Conservation (phyloP, 2,797 vertebrate genomes). For the Myiotriccus ornatus region DNA sequence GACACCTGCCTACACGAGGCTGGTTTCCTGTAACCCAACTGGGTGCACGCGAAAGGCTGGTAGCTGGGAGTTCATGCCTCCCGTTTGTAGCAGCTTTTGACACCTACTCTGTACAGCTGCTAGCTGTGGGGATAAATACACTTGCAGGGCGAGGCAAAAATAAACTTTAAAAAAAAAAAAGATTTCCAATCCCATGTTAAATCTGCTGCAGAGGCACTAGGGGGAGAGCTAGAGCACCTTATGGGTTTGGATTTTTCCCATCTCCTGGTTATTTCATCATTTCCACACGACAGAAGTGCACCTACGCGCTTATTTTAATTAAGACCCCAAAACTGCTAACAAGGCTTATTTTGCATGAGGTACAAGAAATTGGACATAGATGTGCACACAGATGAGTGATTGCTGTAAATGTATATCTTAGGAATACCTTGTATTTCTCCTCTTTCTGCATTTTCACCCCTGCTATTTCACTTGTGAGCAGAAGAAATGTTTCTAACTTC, state of each 20-base stretch:
- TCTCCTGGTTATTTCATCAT: background rate
- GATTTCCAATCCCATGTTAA: background rate
- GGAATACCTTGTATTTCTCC: background rate
- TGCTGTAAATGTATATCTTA: background rate
- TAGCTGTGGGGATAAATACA: background rate
- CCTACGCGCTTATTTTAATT: background rate
- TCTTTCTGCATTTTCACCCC: background rate
- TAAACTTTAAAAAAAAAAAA: background rate
- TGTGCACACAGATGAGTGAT: background rate
- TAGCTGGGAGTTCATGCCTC: background rate
- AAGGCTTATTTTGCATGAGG: background rate
- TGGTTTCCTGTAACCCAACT: background rate
- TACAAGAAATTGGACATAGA: background rate
- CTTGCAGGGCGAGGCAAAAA: background rate
- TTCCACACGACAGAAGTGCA: background rate
- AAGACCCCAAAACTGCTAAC: background rate
- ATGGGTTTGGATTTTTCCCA: background rate
- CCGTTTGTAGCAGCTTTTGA: background rate
- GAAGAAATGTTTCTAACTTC: background rate
- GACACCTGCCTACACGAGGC: background rate
- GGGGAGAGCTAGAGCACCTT: background rate
- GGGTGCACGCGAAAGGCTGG: background rate
- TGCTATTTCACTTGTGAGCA: background rate
- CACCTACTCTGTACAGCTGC: background rate
- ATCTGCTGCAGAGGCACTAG: background rate